Evolutionary conservation across 2,113 vertebrate species (phyloP), one percentile per base, ranked within the genome.

Genomic region (Patagioenas fasciata): DNA sequence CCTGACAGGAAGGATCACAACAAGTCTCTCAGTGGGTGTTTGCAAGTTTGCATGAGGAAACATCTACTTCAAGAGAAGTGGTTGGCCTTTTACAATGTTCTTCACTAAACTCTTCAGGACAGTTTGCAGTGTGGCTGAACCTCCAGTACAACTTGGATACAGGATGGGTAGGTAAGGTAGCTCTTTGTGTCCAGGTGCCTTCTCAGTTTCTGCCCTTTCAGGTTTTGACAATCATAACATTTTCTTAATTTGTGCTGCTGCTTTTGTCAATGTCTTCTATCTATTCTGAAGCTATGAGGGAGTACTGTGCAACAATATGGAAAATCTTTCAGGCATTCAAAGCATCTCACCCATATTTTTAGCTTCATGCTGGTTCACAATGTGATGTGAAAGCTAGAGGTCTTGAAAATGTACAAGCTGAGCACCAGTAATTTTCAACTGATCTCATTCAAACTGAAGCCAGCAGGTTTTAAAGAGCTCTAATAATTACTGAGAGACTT

Each of bases 401-500:
- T 81, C 88, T 93, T 89, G 75, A 81, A 95, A 94, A 92, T 9
- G 31, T 84, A 53, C 80, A 94, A 88, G 90, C 48, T 3, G 0
- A 81, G 32, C 40, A 75, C 40, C 60, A 74, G 72, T 95, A 95
- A 95, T 95, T 96, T 96, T 86, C 77, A 93, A 69, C 36, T 7
- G 6, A 89, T 90, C 80, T 94, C 82, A 90, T 91, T 95, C 69
- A 92, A 88, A 91, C 72, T 87, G 92, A 96, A 92, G 58, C 70
- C 81, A 95, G 72, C 51, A 81, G 69, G 57, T 89, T 88, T 95
- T 90, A 91, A 75, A 91, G 72, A 92, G 73, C 60, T 89, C 73
- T 96, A 91, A 92, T 95, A 96, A 96, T 95, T 85, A 92, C 85
- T 88, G 88, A 94, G 91, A 88, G 82, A 91, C 78, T 85, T 91